Base-by-base conservation (phyloP, 2,797 vertebrate genomes). In the Silurus lanzhouensis region DNA sequence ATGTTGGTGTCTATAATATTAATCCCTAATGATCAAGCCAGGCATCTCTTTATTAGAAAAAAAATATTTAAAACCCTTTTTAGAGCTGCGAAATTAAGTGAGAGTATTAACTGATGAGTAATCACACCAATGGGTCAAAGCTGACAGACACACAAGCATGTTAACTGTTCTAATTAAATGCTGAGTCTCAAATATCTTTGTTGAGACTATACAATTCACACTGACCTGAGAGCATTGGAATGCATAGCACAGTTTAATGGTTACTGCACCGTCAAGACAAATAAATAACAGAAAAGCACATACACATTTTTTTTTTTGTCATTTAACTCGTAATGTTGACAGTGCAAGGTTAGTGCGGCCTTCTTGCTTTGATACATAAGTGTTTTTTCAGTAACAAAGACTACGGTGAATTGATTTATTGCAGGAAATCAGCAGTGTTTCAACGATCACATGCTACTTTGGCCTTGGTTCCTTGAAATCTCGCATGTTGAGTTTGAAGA, bases 401-500 rank as follows among this genome's bases (percentile, higher is more conserved):
- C 61, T n/a, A 66, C 67, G 14, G 0, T 17, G 75, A 67, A 61
- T 84, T 61, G 38, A 57, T 81, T 57, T n/a, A 25, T 57, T 38
- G 78, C 46, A 78, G 80, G 31, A 71, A 78, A 87, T 84, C 67
- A 82, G 72, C 79, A 63, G 46, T 38, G 86, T 27, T 83, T 22
- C 52, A 83, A 61, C 63, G 71, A 83, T 75, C 70, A 57, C 82
- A 78, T 61, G 79, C 77, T 64, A 66, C 81, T 70, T 8, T 72
- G 66, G 58, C 31, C 57, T 77, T 84, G 52, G 19, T 27, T 72
- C 57, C 67, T 78, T 63, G 60, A 75, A 58, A 66, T 57, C 84
- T 83, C 63, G 72, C 31, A 70, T 70, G 84, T 78, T 83, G 64
- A 55, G 79, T 12, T 80, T 78, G 44, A 63, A 27, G 38, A 63